Evolutionary conservation across 2,888 invertebrate species (phyloP).

Genomic region (Cybosia mesomella): DNA sequence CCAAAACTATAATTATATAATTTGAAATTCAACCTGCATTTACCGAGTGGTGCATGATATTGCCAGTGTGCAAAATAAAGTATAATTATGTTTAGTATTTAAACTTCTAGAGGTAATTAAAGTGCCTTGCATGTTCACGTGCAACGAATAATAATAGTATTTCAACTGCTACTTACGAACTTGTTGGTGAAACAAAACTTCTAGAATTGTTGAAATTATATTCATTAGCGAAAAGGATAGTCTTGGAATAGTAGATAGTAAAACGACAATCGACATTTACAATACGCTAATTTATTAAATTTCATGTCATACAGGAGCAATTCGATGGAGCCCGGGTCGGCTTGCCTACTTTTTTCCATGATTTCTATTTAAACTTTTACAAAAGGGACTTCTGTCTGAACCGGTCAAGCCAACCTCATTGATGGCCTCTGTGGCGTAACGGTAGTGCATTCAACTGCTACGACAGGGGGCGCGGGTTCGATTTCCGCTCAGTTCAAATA

Average conservation of each 20-base stretch:
- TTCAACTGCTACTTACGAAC: background rate
- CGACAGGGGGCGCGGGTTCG: too few species aligned
- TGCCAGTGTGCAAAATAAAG: constrained; percentile 26
- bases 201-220: background rate
- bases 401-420: too few species aligned
- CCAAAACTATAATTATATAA: background rate
- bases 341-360: too few species aligned
- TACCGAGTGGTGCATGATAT: background rate
- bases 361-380: too few species aligned
- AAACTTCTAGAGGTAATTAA: constrained; percentile 32
- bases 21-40: background rate
- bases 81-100: constrained; percentile 33
- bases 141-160: constrained; percentile 22
- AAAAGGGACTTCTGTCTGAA: too few species aligned
- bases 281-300: background rate
- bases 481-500: too few species aligned
- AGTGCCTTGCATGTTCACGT: constrained; percentile 27
- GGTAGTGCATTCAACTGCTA: too few species aligned
- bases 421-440: too few species aligned
- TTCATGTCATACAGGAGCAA: too few species aligned
- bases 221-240: background rate
- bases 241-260: background rate
- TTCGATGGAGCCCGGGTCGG: too few species aligned
- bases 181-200: background rate
- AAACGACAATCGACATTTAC: background rate